A percentile compares a stretch with the other conserved stretches of the same genome.
These are phyloP conservation scores for Drosophila paulistorum DNA, from an alignment of 1,140 invertebrate species.

Conservation along the genomic window DNA sequence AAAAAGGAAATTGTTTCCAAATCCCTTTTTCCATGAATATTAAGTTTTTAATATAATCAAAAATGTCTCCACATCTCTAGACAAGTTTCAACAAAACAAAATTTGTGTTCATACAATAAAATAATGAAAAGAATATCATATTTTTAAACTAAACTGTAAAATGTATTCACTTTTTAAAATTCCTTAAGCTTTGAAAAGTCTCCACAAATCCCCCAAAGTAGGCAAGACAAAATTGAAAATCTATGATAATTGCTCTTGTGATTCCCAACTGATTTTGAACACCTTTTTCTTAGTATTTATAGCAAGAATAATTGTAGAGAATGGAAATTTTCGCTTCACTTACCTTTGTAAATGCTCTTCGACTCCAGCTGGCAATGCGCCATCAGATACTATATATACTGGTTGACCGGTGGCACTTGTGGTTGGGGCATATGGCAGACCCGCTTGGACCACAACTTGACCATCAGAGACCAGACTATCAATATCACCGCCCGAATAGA, in stretches of 20 bases:
- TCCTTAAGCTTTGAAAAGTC: too few species aligned
- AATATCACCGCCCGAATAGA: constrained; percentile 84
- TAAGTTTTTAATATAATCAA: too few species aligned
- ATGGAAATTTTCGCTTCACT: constrained; percentile 47
- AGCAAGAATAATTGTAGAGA: neutral
- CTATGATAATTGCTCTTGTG: neutral
- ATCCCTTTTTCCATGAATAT: neutral
- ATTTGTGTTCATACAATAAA: too few species aligned
- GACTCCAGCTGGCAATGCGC: constrained; percentile 59
- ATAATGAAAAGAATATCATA: too few species aligned
- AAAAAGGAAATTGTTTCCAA: too few species aligned
- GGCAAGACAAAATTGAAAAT: neutral
- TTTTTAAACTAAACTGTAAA: too few species aligned
- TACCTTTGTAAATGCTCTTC: constrained; percentile 81
- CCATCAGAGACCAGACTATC: constrained; percentile 83
- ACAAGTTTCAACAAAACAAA: neutral
- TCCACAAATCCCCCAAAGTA: neutral
- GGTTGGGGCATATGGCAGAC: constrained; percentile 75
- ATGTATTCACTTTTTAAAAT: too few species aligned
- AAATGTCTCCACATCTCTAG: neutral
- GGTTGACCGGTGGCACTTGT: constrained; percentile 70
- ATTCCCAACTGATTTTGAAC: constrained; percentile 1
- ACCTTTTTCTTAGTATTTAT: neutral
- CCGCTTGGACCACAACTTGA: constrained; percentile 77
- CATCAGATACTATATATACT: constrained; percentile 80